Evolutionary conservation across 1,140 invertebrate genomes (phyloP), one percentile per base, ranked within the genome.

Genomic region (Sycophaga agraensis): DNA sequence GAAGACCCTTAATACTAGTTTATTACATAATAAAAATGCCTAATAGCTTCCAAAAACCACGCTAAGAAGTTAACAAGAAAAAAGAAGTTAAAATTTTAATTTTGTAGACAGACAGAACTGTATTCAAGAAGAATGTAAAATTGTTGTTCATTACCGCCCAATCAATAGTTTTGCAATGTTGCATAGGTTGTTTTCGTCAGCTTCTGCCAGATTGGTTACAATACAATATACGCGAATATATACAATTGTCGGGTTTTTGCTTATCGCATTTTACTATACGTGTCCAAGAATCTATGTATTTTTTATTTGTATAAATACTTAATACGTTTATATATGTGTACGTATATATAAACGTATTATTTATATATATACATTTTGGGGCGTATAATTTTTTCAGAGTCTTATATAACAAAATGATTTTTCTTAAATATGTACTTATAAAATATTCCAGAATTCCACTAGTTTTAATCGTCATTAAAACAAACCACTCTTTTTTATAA

Each of bases 191-290:
- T 50, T 50, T 63, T 56, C 43, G 46, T 46, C 53, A 57, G 45
- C 12, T 22, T 57, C 28, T 31, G 37, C 6, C 45, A 50, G 22
- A 63, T 49, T 63, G 21, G 35, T 46, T 57, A 63, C 48, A 63
- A 42, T 63, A 56, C 50, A n/a, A 39, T 62, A 49, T 56, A 63
- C 37, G 45, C 60, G 37, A 49, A 56, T 60, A 60, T 61, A 61
- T 61, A 61, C 50, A 61, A 39, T 54, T 34, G 31, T 53, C 31
- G 31, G 45, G 40, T 53, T 28, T 35, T 4, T 22, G 40, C 51
- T 28, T 26, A 11, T 49, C 34, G 8, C 35, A 2, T n/a, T 17
- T 21, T 50, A 8, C 42, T 50, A 39, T 8, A 16, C 14, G n/a
- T 45, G n/a, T 24, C n/a, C 26, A 31, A 24, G 31, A 31, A 1